Conservation (phyloP, 2,888 invertebrate species). For the Caenorhabditis virilis region DNA sequence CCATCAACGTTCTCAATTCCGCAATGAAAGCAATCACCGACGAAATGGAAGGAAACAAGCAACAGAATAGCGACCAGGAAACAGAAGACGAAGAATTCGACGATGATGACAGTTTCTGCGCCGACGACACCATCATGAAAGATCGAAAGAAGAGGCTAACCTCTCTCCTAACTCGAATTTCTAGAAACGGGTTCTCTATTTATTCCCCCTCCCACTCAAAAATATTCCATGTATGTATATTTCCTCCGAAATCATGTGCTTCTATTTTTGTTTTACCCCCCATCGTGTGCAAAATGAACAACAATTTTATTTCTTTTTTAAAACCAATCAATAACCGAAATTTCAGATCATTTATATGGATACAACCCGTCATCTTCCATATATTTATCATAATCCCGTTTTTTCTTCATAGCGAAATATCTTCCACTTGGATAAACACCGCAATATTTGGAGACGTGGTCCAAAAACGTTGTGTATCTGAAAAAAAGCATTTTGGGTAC, state of each 20-base stretch:
- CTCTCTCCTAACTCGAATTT: too few species aligned
- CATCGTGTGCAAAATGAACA: too few species aligned
- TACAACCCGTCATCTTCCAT: neutral
- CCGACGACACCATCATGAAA: constrained; percentile 11
- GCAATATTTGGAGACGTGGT: constrained; percentile 1
- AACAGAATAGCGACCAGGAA: neutral
- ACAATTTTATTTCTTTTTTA: too few species aligned
- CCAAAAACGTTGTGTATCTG: constrained; percentile 6
- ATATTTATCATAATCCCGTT: neutral
- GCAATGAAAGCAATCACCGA: constrained; percentile 7
- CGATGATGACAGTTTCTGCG: neutral
- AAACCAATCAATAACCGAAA: neutral
- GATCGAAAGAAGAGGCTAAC: neutral
- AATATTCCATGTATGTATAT: too few species aligned
- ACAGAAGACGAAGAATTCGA: neutral
- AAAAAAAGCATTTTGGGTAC: too few species aligned
- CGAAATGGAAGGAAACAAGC: neutral
- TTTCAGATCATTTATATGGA: neutral
- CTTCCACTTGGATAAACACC: neutral
- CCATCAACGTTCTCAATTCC: constrained; percentile 4
- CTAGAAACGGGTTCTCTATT: too few species aligned
- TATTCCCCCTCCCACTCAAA: neutral
- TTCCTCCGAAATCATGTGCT: too few species aligned
- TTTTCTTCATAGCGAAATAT: neutral
- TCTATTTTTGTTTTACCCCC: too few species aligned